Evolutionary conservation across 2,888 invertebrate species (phyloP), one percentile per base, ranked within the genome.

Genomic region (Melangyna quadrimaculata): DNA sequence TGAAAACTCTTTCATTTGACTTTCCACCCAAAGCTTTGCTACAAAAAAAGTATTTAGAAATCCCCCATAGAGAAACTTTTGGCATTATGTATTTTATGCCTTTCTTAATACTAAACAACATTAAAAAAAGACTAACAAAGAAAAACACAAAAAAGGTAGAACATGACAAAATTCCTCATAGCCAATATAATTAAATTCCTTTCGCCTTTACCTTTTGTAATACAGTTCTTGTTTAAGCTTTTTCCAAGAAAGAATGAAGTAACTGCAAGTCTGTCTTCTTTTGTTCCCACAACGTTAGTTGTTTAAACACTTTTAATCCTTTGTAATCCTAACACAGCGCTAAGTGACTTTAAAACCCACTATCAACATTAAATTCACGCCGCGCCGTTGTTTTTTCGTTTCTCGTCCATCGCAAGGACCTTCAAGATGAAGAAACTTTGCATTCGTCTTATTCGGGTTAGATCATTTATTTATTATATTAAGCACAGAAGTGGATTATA

Each of bases 301-400:
- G 72, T 80, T 77, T 80, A 86, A 86, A 77, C 57, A 86, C 80
- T 80, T 86, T 86, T 86, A 86, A 86, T 86, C 84, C 80, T 77
- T 86, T 86, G 80, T 80, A 86, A 86, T 86, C 84, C 84, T 73
- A 67, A 80, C 69, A 86, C 80, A 86, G 80, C 75, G 80, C 75
- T 63, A 86, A 86, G 80, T 72, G 77, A 80, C 80, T 86, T 72
- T 86, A 80, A 86, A 80, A 80, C 77, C 55, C 84, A 86, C 84
- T 86, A 80, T 86, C 84, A 86, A 86, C 84, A 72, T 86, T 80
- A 86, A 86, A 80, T 80, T 72, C 79, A 80, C 67, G 70, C 24
- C 40, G 5, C 4, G 53, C 61, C 57, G 22, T 12, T 48, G 24
- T 45, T 35, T 57, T 29, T 32, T n/a, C n/a, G n/a, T n/a, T 32